These are phyloP conservation scores for Bombus sylvicola DNA, from an alignment of 1,140 invertebrate species.

Conservation along the genomic window DNA sequence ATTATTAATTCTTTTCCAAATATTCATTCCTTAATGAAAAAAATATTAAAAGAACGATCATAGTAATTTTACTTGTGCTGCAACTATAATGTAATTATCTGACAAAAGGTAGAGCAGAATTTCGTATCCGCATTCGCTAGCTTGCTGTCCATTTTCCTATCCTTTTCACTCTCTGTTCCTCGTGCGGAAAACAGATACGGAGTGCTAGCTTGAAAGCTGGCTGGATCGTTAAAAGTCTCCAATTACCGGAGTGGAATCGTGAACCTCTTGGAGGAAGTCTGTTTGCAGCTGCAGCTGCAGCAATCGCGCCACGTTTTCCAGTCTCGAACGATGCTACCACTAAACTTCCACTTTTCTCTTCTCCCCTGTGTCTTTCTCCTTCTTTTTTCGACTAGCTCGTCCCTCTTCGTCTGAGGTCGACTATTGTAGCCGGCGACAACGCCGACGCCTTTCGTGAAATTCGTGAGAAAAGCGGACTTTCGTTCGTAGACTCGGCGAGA, in stretches of 20 bases:
- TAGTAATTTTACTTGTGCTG: not conserved
- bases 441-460: not conserved
- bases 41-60: not conserved
- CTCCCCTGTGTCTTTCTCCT: not conserved
- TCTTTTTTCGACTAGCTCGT: not conserved
- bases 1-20: not conserved
- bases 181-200: slow-evolving; percentile 61
- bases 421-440: not conserved
- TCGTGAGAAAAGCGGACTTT: not conserved
- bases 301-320: slow-evolving; percentile 26
- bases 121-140: not conserved
- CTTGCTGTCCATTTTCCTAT: slow-evolving; percentile 26
- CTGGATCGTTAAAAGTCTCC: slow-evolving; percentile 70
- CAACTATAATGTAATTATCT: not conserved
- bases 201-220: slow-evolving; percentile 53
- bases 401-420: not conserved
- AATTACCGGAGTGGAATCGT: slow-evolving; percentile 64
- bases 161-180: slow-evolving; percentile 18
- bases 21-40: too few relatives aligned
- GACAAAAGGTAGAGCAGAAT: not conserved
- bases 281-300: slow-evolving; percentile 19
- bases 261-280: slow-evolving; percentile 44
- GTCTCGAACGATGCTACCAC: not conserved
- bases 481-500: not conserved
- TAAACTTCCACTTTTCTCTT: slow-evolving; percentile 19